These are phyloP conservation scores for Pygmarrhopalites habei DNA, from an alignment of 1,140 invertebrate genomes.

Conservation along the genomic window DNA sequence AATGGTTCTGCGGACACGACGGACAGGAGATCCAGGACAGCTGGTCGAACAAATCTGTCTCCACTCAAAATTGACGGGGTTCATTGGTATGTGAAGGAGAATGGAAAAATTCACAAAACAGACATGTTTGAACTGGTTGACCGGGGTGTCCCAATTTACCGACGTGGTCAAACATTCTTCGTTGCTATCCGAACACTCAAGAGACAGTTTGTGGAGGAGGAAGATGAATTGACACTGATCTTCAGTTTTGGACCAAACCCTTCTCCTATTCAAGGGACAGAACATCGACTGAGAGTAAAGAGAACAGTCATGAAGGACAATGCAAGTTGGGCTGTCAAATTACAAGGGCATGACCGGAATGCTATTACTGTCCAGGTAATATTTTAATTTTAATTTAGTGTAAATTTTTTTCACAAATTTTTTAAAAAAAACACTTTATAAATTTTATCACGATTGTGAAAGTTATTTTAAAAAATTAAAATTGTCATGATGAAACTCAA, in stretches of 20 bases:
- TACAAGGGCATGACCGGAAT: slow-evolving; percentile 38
- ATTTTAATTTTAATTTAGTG: too few relatives aligned
- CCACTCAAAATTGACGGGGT: slow-evolving; percentile 41
- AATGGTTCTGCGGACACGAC: too few relatives aligned
- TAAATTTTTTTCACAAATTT: too few relatives aligned
- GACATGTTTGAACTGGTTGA: slow-evolving; percentile 44
- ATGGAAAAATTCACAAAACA: slow-evolving; percentile 45
- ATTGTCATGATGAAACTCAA: too few relatives aligned
- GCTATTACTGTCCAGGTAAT: slow-evolving; percentile 38
- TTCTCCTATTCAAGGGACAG: slow-evolving; percentile 40
- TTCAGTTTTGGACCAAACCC: slow-evolving; percentile 54
- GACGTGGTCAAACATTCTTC: slow-evolving; percentile 59
- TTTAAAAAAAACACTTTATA: too few relatives aligned
- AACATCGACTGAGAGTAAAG: slow-evolving; percentile 40
- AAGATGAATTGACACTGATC: slow-evolving; percentile 53
- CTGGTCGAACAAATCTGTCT: background rate
- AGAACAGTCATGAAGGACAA: slow-evolving; percentile 33
- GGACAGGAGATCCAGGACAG: too few relatives aligned
- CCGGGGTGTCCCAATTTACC: slow-evolving; percentile 48
- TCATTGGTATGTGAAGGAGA: slow-evolving; percentile 43
- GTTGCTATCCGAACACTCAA: slow-evolving; percentile 47
- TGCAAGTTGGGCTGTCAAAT: slow-evolving; percentile 40
- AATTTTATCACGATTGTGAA: too few relatives aligned
- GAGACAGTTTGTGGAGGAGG: slow-evolving; percentile 48
- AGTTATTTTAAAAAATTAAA: too few relatives aligned